These are phyloP conservation scores for Standfussiana lucernea DNA, from an alignment of 2,888 invertebrate species.

Conservation along the genomic window DNA sequence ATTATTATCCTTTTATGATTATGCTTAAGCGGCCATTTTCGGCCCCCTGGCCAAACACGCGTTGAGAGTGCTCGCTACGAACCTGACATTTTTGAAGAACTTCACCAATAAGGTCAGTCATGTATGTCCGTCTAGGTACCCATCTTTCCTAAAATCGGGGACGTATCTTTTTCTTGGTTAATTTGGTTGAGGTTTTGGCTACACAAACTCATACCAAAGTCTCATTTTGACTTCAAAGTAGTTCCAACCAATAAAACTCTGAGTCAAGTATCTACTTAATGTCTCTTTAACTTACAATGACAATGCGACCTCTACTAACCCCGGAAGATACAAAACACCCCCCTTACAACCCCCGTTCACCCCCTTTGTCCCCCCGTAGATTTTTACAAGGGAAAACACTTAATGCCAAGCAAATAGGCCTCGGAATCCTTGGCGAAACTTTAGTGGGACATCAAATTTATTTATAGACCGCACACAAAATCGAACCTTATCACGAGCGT, in stretches of 20 bases:
- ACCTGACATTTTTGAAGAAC: neutral
- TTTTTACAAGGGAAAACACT: constrained; percentile 66
- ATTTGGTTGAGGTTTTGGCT: neutral
- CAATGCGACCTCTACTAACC: constrained; percentile 30
- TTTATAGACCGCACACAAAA: constrained; percentile 63
- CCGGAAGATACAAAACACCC: constrained; percentile 52
- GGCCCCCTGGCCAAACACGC: neutral
- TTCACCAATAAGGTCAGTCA: neutral
- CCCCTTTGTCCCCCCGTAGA: constrained; percentile 33
- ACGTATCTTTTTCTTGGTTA: neutral
- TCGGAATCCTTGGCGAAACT: constrained; percentile 53
- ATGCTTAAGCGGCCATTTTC: too few relatives aligned
- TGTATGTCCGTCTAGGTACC: neutral
- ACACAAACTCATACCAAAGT: neutral
- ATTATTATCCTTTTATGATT: too few relatives aligned
- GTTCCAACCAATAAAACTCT: constrained; percentile 20
- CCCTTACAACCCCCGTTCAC: neutral
- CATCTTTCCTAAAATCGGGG: neutral
- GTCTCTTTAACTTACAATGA: constrained; percentile 20
- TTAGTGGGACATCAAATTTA: constrained; percentile 62
- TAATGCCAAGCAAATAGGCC: constrained; percentile 60
- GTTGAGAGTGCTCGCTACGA: neutral
- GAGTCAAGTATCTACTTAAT: neutral
- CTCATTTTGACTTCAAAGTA: neutral
- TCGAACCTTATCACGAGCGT: constrained; percentile 35